Percentiles rank a stretch among this genome's conserved stretches.
These are phyloP conservation scores for Platichthys flesus DNA, from an alignment of 2,113 vertebrate species.

Conservation along the genomic window DNA sequence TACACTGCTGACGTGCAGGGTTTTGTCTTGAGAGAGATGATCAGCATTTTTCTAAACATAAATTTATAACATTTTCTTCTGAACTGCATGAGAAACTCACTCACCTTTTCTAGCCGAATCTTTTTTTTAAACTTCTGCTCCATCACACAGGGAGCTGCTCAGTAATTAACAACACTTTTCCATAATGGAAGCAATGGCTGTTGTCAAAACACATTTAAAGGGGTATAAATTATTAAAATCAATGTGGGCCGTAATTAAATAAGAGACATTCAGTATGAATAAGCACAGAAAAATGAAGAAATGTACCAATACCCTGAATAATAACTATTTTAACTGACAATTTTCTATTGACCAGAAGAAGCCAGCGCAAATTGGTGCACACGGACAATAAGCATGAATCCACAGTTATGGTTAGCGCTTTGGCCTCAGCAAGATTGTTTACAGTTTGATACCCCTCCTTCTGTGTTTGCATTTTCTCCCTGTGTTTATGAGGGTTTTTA, in stretches of 20 bases:
- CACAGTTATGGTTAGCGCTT: too few relatives aligned
- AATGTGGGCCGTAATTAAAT: not conserved
- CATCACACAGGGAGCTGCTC: not conserved
- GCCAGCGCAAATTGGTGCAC: too few relatives aligned
- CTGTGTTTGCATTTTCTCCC: too few relatives aligned
- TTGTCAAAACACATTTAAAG: not conserved
- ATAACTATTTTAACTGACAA: not conserved
- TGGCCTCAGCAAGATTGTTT: too few relatives aligned
- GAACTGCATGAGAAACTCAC: not conserved
- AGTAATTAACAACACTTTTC: conserved; percentile 8
- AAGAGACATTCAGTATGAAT: not conserved
- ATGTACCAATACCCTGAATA: not conserved
- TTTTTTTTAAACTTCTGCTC: not conserved
- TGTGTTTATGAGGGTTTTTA: too few relatives aligned
- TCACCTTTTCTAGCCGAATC: not conserved
- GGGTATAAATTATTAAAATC: not conserved
- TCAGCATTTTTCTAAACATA: not conserved
- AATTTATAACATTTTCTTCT: not conserved
- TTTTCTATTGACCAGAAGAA: too few relatives aligned
- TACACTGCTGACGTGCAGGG: not conserved
- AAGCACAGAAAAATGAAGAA: not conserved
- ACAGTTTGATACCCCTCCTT: too few relatives aligned
- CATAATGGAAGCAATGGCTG: not conserved
- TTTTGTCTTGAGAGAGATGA: not conserved
- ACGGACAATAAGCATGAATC: too few relatives aligned